Conservation (phyloP, 2,797 vertebrate genomes). For the Setipinna tenuifilis region DNA sequence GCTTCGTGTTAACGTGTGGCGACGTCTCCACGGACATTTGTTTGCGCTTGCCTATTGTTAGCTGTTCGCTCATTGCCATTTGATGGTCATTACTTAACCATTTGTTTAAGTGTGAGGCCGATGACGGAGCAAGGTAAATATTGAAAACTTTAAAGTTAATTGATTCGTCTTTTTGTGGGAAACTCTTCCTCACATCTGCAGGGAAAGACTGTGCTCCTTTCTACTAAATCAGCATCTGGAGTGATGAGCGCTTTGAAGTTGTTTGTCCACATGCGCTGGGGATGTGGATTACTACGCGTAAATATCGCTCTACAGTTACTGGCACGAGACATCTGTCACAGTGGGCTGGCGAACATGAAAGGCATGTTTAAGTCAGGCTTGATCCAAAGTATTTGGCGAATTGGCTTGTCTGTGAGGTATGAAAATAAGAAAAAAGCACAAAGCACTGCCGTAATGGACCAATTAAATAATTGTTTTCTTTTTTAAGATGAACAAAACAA, state of each 20-base stretch:
- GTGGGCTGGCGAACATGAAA: constrained; percentile 62
- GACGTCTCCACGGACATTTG: not conserved
- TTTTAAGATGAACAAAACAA: not conserved
- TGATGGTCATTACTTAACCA: constrained; percentile 25
- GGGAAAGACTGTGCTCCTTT: not conserved
- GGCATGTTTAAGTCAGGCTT: constrained; percentile 35
- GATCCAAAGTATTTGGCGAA: not conserved
- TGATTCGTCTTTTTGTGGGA: not conserved
- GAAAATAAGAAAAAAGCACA: not conserved
- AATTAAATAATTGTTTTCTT: not conserved
- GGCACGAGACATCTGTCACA: constrained; percentile 65
- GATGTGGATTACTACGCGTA: constrained; percentile 68
- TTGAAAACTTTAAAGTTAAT: not conserved
- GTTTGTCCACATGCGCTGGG: constrained; percentile 68
- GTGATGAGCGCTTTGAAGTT: constrained; percentile 66
- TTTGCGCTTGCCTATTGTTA: constrained; percentile 20
- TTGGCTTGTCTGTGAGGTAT: not conserved
- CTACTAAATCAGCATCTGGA: constrained; percentile 58
- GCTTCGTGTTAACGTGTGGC: constrained; percentile 17
- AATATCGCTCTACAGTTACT: constrained; percentile 56
- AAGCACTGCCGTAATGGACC: not conserved
- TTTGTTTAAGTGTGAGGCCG: constrained; percentile 18
- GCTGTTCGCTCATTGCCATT: constrained; percentile 16
- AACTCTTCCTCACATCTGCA: not conserved
- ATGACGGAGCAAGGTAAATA: not conserved